Base-by-base conservation (phyloP, 2,888 invertebrate genomes). In the Oasisia sp. region DNA sequence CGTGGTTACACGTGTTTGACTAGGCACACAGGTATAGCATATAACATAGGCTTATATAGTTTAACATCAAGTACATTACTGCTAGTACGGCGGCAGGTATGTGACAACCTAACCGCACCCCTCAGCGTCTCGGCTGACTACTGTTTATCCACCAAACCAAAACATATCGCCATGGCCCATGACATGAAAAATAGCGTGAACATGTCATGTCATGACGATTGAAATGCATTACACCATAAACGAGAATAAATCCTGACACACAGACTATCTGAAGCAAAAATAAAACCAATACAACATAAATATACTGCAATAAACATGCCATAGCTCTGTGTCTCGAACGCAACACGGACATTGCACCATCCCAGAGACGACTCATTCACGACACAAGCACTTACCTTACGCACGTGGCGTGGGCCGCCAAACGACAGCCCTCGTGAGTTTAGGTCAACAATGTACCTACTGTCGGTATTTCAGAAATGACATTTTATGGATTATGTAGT, bases 391-490 rank as follows among this genome's bases (percentile, higher is more conserved):
- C 74, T 74, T 27, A 27, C 19, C 3, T 0, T 27, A 5, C 74
- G 74, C 74, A 74, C 74, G 74, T 74, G 74, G 74, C 74, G 74
- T 74, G 19, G 74, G 74, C 74, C 74, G 74, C 74, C 19, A 74
- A n/a, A 74, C 74, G 74, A 74, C 74, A 27, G 74, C 74, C 74
- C 1, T 74, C 74, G 74, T 7, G 74, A 50, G 14, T 74, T 19
- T 74, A 74, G 38, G 74, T 74, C 74, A 27, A 74, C 74, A 74
- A 19, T 74, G 14, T 74, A 74, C 27, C 19, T 74, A n/a, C 19
- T n/a, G n/a, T 27, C 27, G 7, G 19, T 27, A 74, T 74, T 74
- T 74, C 19, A 74, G 19, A 74, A 74, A 74, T 74, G 74, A 27
- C 19, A 74, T 74, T 74, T 74, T n/a, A 74, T 27, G 74, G 27